These are phyloP conservation scores for Sphenodon punctatus DNA, from an alignment of 2,797 vertebrate genomes.

Conservation along the genomic window DNA sequence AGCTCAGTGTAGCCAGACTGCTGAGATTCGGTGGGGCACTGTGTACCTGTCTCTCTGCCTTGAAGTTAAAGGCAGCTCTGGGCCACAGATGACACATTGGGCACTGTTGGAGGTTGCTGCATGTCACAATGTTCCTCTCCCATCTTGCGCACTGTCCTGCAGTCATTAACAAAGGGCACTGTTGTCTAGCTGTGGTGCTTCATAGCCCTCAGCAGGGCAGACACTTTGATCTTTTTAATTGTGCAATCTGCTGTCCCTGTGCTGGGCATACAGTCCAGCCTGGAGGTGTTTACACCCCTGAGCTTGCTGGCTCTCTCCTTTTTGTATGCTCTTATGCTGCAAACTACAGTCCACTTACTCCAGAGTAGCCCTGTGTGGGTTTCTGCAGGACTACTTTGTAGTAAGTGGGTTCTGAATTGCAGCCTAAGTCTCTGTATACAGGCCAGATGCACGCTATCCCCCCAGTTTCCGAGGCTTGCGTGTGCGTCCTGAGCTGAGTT, in stretches of 20 bases:
- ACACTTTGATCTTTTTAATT: slow-evolving; percentile 1
- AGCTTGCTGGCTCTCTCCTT: not conserved
- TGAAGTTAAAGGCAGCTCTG: rapidly evolving
- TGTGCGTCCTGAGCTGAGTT: slow-evolving; percentile 52
- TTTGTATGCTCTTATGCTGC: slow-evolving; percentile 49
- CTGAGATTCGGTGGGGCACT: not conserved
- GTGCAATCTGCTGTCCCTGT: not conserved
- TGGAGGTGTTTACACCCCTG: slow-evolving; percentile 22
- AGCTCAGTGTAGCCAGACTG: not conserved
- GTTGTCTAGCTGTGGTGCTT: not conserved
- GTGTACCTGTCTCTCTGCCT: not conserved
- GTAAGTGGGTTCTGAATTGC: too few species aligned
- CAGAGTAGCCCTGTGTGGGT: too few species aligned
- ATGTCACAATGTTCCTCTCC: not conserved
- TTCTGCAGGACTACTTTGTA: too few species aligned
- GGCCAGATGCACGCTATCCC: slow-evolving; percentile 68
- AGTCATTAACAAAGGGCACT: not conserved
- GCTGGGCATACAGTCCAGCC: rapidly evolving
- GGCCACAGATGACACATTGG: not conserved
- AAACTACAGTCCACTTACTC: too few species aligned
- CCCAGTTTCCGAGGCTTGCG: slow-evolving; percentile 6
- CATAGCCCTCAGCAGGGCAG: not conserved
- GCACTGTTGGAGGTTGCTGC: not conserved
- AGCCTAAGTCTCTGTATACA: slow-evolving; percentile 68
- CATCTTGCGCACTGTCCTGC: not conserved